These are phyloP conservation scores for Theretra japonica DNA, from an alignment of 2,888 invertebrate genomes.

Conservation along the genomic window DNA sequence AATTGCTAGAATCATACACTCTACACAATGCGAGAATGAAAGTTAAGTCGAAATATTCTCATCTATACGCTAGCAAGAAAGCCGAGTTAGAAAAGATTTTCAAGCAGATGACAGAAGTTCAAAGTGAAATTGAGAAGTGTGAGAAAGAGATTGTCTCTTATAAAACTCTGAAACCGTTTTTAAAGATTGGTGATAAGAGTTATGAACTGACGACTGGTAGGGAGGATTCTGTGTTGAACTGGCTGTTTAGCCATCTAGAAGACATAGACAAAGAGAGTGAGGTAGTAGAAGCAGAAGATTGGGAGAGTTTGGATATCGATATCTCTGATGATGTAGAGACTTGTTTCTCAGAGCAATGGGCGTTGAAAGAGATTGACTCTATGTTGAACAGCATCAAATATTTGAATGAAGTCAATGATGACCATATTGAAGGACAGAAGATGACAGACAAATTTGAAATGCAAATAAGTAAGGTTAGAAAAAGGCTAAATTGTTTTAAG, in stretches of 20 bases:
- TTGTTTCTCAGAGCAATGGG: slow-evolving; percentile 73
- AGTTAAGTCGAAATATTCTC: slow-evolving; percentile 69
- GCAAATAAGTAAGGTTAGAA: slow-evolving; percentile 58
- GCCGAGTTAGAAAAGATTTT: slow-evolving; percentile 64
- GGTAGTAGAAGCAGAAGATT: slow-evolving; percentile 49
- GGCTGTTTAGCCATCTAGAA: slow-evolving; percentile 67
- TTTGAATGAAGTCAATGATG: slow-evolving; percentile 61
- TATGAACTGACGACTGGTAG: slow-evolving; percentile 56
- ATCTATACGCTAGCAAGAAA: slow-evolving; percentile 64
- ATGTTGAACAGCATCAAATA: slow-evolving; percentile 67
- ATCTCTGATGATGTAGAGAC: slow-evolving; percentile 51
- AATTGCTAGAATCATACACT: slow-evolving; percentile 81
- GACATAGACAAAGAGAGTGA: slow-evolving; percentile 37
- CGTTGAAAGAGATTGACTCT: slow-evolving; percentile 66
- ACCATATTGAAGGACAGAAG: slow-evolving; percentile 54
- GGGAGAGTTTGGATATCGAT: slow-evolving; percentile 56
- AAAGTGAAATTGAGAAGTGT: slow-evolving; percentile 72
- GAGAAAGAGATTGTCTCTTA: slow-evolving; percentile 68
- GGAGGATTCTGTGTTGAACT: slow-evolving; percentile 66
- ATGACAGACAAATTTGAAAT: slow-evolving; percentile 60
- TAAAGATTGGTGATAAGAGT: slow-evolving; percentile 54
- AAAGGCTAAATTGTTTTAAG: slow-evolving; percentile 68
- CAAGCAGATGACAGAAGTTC: slow-evolving; percentile 67
- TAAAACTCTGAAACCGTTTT: slow-evolving; percentile 57
- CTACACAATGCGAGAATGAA: slow-evolving; percentile 68